Evolutionary conservation across 1,140 invertebrate species (phyloP).

Genomic region (Ips nitidus): DNA sequence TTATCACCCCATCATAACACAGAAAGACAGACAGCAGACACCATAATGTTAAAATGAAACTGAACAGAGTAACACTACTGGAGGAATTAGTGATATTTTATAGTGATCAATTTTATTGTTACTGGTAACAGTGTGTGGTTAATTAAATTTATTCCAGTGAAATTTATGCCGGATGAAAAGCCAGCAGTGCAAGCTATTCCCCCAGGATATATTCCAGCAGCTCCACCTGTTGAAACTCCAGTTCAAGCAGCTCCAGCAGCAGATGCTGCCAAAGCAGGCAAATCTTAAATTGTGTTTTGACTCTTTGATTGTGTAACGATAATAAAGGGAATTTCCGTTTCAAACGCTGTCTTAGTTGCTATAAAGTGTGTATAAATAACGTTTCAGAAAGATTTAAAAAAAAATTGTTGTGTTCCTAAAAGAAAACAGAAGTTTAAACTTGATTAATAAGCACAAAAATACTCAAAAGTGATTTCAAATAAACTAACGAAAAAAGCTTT

Average conservation of each 20-base stretch:
- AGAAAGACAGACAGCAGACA: slow-evolving; percentile 38
- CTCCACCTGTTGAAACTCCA: background rate
- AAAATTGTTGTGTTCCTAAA: no score
- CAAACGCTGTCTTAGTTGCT: background rate
- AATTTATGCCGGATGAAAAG: slow-evolving; percentile 47
- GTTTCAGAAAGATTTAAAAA: no score
- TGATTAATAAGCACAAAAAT: no score
- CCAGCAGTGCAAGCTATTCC: slow-evolving; percentile 7
- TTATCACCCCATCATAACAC: slow-evolving; percentile 27
- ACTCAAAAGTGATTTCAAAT: no score
- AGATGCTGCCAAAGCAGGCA: slow-evolving; percentile 5
- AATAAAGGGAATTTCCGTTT: background rate
- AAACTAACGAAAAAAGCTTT: no score
- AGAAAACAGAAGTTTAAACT: no score
- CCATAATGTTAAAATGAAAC: slow-evolving; percentile 4
- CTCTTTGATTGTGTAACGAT: slow-evolving; percentile 2
- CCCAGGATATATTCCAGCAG: slow-evolving; percentile 2
- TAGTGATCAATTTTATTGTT: no score
- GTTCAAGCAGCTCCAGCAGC: slow-evolving; percentile 6
- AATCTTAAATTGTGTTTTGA: slow-evolving; percentile 11
- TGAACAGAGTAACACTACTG: no score
- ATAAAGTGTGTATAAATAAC: no score
- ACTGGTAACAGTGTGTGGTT: no score
- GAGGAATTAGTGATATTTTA: no score
- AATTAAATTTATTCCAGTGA: slow-evolving; percentile 41